Conservation (phyloP, 2,888 invertebrate species). For the Lathronympha strigana region DNA sequence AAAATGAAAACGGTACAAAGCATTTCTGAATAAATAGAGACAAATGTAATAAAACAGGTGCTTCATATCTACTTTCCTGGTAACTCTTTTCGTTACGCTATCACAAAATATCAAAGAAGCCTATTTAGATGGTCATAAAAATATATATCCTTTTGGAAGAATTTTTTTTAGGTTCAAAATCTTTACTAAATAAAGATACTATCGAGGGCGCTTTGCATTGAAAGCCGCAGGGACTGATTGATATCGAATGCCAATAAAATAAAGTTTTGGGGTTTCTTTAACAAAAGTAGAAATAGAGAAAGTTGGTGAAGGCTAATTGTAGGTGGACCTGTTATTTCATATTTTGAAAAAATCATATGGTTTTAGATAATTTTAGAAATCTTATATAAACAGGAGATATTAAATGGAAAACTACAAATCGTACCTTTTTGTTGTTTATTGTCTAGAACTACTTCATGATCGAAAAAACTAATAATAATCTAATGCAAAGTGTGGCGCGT, state of each 20-base stretch:
- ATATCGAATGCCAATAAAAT: constrained; percentile 33
- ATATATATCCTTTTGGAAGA: constrained; percentile 60
- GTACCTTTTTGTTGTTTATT: no score
- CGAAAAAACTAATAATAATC: no score
- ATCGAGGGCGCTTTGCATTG: constrained; percentile 31
- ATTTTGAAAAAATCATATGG: no score
- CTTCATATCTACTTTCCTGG: constrained; percentile 58
- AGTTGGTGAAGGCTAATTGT: no score
- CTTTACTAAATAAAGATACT: constrained; percentile 41
- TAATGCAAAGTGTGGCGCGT: no score
- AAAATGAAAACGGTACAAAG: constrained; percentile 26
- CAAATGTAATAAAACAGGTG: constrained; percentile 53
- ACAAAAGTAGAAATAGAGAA: no score
- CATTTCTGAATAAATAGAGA: constrained; percentile 35
- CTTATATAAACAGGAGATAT: no score
- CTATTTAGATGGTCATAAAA: constrained; percentile 62
- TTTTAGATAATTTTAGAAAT: no score
- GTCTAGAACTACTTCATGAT: no score
- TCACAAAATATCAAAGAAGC: constrained; percentile 62
- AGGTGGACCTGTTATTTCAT: no score
- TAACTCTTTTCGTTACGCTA: constrained; percentile 50
- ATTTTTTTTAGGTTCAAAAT: constrained; percentile 53
- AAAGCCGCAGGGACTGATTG: constrained; percentile 26
- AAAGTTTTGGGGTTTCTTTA: constrained; percentile 23
- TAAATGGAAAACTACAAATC: no score